Conservation (phyloP, 2,888 invertebrate genomes). For the Melieria omissa region DNA sequence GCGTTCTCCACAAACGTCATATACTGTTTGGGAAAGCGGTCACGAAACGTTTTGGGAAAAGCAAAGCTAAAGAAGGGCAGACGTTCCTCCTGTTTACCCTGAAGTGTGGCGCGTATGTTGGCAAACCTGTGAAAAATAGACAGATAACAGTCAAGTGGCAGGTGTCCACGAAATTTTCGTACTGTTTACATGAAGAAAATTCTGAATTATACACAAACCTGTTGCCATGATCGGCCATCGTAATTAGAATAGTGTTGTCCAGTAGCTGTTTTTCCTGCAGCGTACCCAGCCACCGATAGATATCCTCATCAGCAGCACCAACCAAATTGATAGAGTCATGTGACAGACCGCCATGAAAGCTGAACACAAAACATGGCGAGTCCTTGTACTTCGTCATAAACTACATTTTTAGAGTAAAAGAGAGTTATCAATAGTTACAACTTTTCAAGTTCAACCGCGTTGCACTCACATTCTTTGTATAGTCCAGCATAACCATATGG, state of each 20-base stretch:
- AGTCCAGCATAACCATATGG: constrained; percentile 75
- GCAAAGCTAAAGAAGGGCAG: constrained; percentile 86
- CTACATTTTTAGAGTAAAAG: constrained; percentile 53
- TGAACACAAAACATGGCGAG: constrained; percentile 83
- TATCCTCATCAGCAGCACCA: constrained; percentile 80
- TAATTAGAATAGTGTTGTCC: constrained; percentile 83
- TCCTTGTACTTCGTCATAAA: constrained; percentile 73
- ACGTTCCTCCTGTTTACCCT: constrained; percentile 92
- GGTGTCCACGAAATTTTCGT: too few species aligned
- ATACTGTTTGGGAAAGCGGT: constrained; percentile 71
- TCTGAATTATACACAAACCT: constrained; percentile 68
- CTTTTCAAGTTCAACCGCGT: background rate
- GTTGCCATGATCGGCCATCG: constrained; percentile 95
- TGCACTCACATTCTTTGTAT: constrained; percentile 73
- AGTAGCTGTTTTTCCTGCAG: constrained; percentile 73
- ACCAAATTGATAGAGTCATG: constrained; percentile 88
- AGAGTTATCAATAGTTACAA: background rate
- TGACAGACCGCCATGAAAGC: constrained; percentile 89
- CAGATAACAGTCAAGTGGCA: background rate
- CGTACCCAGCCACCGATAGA: constrained; percentile 73
- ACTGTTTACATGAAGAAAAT: too few species aligned
- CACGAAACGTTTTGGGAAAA: constrained; percentile 78
- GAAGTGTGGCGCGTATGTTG: constrained; percentile 82
- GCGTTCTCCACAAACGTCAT: constrained; percentile 75
- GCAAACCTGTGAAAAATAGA: constrained; percentile 73